Conservation (phyloP, 2,888 invertebrate genomes). For the Pecten maximus region DNA sequence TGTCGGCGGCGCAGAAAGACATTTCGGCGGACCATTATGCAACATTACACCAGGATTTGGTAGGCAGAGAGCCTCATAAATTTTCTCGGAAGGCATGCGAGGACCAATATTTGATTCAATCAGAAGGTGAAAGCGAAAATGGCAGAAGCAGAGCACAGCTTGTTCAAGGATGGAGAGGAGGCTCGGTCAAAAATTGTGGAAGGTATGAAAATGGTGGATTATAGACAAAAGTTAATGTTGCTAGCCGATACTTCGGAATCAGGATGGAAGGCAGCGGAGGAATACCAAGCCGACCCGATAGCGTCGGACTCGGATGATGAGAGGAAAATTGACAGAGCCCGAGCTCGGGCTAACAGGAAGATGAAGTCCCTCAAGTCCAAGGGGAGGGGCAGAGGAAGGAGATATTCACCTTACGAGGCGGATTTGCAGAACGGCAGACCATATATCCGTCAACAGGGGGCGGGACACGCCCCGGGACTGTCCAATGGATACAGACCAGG, state of each 20-base stretch:
- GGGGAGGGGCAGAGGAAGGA: not conserved
- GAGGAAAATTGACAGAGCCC: not conserved
- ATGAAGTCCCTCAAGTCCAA: not conserved
- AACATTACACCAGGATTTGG: not conserved
- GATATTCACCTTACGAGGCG: not conserved
- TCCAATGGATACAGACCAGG: conserved; percentile 1
- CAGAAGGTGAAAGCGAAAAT: not conserved
- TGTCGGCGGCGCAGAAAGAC: not conserved
- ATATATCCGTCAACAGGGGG: not conserved
- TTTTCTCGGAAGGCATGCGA: not conserved
- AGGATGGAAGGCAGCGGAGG: not conserved
- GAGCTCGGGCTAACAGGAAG: not conserved
- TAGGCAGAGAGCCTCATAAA: not conserved
- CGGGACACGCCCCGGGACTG: not conserved
- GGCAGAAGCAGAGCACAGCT: not conserved
- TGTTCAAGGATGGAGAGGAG: not conserved
- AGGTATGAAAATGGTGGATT: not conserved
- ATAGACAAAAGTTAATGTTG: not conserved
- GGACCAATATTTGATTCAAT: not conserved
- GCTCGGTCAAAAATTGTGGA: not conserved
- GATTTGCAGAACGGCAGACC: not conserved
- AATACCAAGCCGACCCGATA: not conserved
- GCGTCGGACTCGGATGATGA: not conserved
- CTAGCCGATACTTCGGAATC: not conserved
- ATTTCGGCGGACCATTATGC: not conserved